phyloP scores from a whole-genome alignment of 2,113 vertebrate species.

The Stegastes partitus region DNA sequence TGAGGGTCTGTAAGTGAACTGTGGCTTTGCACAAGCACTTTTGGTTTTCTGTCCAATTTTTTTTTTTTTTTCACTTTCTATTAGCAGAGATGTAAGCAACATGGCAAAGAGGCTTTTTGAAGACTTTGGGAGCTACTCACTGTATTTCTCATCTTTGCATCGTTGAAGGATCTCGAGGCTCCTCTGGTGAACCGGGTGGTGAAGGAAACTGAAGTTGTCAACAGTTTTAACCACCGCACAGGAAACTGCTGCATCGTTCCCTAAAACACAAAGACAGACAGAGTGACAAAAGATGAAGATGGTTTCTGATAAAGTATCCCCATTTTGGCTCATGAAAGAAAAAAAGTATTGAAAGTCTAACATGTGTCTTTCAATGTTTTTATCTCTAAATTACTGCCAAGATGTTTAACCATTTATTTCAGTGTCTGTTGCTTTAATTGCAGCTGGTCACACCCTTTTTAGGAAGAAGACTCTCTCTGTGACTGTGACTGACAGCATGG shows the following conservation, averaged over 20 bases:
- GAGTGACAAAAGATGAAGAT: background rate
- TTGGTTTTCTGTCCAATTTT: too few species aligned
- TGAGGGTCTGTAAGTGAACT: background rate
- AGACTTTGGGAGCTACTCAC: constrained; percentile 87
- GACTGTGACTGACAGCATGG: too few species aligned
- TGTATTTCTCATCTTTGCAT: constrained; percentile 99
- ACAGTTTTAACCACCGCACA: constrained; percentile 92
- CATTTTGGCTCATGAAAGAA: background rate
- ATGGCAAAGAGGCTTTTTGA: too few species aligned
- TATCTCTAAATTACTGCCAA: too few species aligned
- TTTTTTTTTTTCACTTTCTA: too few species aligned
- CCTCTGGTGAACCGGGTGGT: constrained; percentile 99
- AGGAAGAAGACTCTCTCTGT: too few species aligned
- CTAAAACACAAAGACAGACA: constrained; percentile 79
- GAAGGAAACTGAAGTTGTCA: constrained; percentile 99
- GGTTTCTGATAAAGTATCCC: background rate
- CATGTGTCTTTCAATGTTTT: too few species aligned
- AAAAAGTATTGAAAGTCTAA: too few species aligned
- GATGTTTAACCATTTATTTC: too few species aligned
- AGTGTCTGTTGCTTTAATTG: too few species aligned
- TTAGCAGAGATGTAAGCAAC: too few species aligned
- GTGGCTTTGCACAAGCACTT: background rate
- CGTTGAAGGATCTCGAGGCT: constrained; percentile 99
- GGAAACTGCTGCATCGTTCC: constrained; percentile 91
- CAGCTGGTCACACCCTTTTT: too few species aligned